phyloP scores from a whole-genome alignment of 2,113 vertebrate species.

The Misgurnus anguillicaudatus region DNA sequence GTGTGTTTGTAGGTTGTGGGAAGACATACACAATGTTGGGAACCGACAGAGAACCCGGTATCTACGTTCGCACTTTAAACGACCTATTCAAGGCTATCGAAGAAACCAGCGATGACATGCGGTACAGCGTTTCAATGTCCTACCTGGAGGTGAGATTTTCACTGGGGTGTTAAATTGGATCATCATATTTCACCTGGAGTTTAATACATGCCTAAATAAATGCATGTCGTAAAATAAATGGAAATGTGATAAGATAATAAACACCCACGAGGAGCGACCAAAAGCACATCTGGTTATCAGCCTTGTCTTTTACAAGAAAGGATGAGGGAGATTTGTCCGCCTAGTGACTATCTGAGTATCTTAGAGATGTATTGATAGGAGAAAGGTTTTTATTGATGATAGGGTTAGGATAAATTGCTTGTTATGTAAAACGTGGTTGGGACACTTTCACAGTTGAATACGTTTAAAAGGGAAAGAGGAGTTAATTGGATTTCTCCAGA shows the following conservation, averaged over 20 bases:
- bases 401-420: too few species aligned
- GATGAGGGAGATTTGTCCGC: not conserved
- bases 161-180: not conserved
- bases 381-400: not conserved
- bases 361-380: conserved; percentile 25
- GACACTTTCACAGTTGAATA: too few species aligned
- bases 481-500: not conserved
- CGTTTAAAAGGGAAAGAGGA: not conserved
- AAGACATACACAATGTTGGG: conserved; percentile 96
- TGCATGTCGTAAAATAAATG: not conserved
- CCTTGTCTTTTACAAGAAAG: not conserved
- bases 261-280: not conserved
- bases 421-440: too few species aligned
- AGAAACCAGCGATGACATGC: conserved; percentile 84
- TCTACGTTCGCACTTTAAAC: conserved; percentile 84
- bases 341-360: not conserved
- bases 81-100: conserved; percentile 89
- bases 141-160: conserved; percentile 83
- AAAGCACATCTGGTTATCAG: conserved; percentile 7
- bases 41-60: conserved; percentile 85
- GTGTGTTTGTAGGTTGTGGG: conserved; percentile 80
- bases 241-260: conserved; percentile 21
- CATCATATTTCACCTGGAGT: not conserved
- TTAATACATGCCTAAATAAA: not conserved
- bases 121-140: conserved; percentile 89